These are phyloP conservation scores for Acipenser transmontanus DNA, from an alignment of 2,797 vertebrate species.

Conservation along the genomic window DNA sequence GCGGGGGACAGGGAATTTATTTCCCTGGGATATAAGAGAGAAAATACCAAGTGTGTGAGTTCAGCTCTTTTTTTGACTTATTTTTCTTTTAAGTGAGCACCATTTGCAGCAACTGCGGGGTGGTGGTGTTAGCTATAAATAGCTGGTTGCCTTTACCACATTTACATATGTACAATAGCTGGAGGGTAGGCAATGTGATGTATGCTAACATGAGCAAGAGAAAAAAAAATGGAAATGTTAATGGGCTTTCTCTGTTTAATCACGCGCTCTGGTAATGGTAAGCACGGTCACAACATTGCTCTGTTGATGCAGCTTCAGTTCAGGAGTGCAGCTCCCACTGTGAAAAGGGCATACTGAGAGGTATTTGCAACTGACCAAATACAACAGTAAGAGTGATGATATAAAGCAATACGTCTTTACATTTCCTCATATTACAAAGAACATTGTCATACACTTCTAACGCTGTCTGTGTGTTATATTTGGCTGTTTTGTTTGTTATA, in stretches of 20 bases:
- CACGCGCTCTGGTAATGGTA: background rate
- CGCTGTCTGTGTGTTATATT: too few species aligned
- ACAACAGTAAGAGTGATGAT: too few species aligned
- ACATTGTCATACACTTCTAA: too few species aligned
- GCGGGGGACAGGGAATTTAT: slow-evolving; percentile 69
- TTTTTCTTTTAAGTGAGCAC: background rate
- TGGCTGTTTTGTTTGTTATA: too few species aligned
- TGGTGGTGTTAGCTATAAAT: slow-evolving; percentile 53
- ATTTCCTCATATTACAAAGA: too few species aligned
- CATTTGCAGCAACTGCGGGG: too few species aligned
- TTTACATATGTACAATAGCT: slow-evolving; percentile 72
- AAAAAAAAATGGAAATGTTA: slow-evolving; percentile 1
- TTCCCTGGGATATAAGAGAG: slow-evolving; percentile 51
- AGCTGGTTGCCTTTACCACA: slow-evolving; percentile 52
- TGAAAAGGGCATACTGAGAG: too few species aligned
- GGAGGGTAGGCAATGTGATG: slow-evolving; percentile 38
- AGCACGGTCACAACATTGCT: background rate
- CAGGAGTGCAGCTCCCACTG: background rate
- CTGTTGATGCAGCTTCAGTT: background rate
- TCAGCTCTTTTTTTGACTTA: background rate
- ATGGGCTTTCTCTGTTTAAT: slow-evolving; percentile 6
- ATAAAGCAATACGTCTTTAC: too few species aligned
- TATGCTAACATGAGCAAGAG: slow-evolving; percentile 15
- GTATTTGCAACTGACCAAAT: too few species aligned
- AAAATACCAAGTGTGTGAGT: slow-evolving; percentile 36